Evolutionary conservation across 2,888 invertebrate species (phyloP).

Genomic region (Agrochola lota): DNA sequence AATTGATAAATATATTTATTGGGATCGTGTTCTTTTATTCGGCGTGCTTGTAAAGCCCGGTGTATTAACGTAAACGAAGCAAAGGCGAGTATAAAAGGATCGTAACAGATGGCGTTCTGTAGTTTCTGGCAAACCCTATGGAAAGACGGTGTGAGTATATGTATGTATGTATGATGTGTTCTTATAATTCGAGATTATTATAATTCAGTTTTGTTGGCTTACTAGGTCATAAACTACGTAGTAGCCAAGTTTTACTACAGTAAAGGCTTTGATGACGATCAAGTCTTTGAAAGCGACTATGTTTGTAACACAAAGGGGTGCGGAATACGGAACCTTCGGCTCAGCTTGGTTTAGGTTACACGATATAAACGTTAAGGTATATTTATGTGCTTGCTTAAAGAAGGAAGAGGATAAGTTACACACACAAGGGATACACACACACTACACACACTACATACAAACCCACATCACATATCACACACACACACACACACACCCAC

Average conservation of each 20-base stretch:
- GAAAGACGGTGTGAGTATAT: no score
- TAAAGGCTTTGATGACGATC: slow-evolving; percentile 19
- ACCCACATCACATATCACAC: no score
- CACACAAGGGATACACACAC: no score
- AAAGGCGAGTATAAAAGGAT: background rate
- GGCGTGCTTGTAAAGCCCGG: background rate
- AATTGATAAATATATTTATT: background rate
- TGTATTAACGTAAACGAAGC: background rate
- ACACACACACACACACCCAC: no score
- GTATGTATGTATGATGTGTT: no score
- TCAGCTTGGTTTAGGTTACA: slow-evolving; percentile 4
- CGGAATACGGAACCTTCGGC: background rate
- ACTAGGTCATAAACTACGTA: no score
- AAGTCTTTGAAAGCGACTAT: background rate
- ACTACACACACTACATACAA: no score
- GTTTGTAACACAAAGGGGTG: slow-evolving; percentile 6
- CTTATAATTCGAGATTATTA: no score
- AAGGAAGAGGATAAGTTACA: background rate
- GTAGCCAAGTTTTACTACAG: background rate
- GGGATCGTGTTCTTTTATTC: background rate
- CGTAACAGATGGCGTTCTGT: background rate
- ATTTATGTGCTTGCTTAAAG: no score
- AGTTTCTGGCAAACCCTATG: background rate
- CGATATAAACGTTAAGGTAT: background rate
- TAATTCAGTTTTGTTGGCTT: no score